These are phyloP conservation scores for Holotrichia oblita DNA, from an alignment of 1,140 invertebrate species.

Conservation along the genomic window DNA sequence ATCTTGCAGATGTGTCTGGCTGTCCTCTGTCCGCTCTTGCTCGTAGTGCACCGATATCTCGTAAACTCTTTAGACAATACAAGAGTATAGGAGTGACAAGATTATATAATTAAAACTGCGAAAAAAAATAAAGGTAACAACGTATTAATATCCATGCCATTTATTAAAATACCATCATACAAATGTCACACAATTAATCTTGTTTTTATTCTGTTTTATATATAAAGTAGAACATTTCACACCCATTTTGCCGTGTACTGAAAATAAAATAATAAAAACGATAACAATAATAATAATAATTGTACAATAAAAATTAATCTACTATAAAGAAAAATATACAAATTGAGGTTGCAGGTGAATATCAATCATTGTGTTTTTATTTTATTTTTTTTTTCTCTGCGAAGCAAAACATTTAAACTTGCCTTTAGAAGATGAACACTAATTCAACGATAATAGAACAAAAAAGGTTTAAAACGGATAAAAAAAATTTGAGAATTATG, in stretches of 20 bases:
- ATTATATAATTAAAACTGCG: no score
- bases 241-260: constrained; percentile 6
- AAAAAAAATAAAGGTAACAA: no score
- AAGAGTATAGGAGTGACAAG: no score
- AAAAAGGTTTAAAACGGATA: not conserved
- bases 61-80: no score
- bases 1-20: no score
- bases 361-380: not conserved
- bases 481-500: not conserved
- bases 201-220: not conserved
- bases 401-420: not conserved
- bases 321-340: not conserved
- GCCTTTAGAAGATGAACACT: not conserved
- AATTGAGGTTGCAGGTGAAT: not conserved
- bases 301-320: not conserved
- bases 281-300: constrained; percentile 24
- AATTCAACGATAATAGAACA: not conserved
- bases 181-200: constrained; percentile 28
- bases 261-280: not conserved
- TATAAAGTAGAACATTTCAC: constrained; percentile 11
- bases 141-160: constrained; percentile 35
- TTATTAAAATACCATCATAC: constrained; percentile 33
- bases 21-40: no score
- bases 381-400: no score
- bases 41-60: no score